phyloP scores from a whole-genome alignment of 2,888 invertebrate species.

The Melieria crassipennis region DNA sequence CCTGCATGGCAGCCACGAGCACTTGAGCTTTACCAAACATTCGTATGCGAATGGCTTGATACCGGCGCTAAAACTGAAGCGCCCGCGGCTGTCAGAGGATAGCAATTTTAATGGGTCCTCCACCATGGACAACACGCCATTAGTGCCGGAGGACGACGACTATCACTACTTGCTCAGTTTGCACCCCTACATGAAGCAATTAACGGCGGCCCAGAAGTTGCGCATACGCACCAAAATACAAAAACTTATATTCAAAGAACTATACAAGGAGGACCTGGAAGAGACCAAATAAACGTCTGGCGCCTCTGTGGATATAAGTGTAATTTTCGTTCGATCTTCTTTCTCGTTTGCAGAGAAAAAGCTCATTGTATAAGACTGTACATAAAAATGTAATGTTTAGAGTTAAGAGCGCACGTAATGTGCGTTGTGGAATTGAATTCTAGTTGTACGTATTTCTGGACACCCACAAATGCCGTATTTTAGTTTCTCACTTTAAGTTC shows the following conservation, averaged over 20 bases:
- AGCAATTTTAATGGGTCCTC: constrained; percentile 64
- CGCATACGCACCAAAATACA: constrained; percentile 66
- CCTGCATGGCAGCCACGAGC: constrained; percentile 51
- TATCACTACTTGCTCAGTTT: constrained; percentile 64
- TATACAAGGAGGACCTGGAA: constrained; percentile 65
- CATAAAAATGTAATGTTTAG: constrained; percentile 27
- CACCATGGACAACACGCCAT: constrained; percentile 59
- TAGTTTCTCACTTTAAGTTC: no score
- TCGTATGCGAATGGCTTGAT: constrained; percentile 60
- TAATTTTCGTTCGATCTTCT: neutral
- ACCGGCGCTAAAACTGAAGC: constrained; percentile 60
- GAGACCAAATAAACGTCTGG: constrained; percentile 55
- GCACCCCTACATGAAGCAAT: constrained; percentile 65
- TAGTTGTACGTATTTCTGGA: no score
- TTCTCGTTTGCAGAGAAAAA: constrained; percentile 14
- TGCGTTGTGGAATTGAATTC: no score
- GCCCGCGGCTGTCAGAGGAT: constrained; percentile 61
- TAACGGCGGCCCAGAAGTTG: constrained; percentile 64
- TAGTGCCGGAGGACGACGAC: constrained; percentile 64
- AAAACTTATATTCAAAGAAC: constrained; percentile 65
- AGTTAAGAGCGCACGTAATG: constrained; percentile 9
- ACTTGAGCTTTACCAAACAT: constrained; percentile 58
- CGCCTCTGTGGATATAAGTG: neutral
- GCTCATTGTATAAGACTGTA: constrained; percentile 32
- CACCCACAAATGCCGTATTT: no score